Evolutionary conservation across 2,797 vertebrate genomes (phyloP), one percentile per base, ranked within the genome.

Genomic region (Brachyrhaphis roseni): DNA sequence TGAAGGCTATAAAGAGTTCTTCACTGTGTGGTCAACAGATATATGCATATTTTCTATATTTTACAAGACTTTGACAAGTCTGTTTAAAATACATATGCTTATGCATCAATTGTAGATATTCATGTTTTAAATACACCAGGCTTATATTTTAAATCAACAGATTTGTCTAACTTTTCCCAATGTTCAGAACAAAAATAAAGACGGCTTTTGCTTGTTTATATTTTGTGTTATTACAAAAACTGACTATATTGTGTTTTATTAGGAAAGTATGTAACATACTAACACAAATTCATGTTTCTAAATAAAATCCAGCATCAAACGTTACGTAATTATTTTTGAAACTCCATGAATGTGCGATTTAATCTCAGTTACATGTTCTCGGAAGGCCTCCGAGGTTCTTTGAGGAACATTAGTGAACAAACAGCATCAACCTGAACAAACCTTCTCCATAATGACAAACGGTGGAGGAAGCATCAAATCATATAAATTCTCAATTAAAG

Each of bases 1-100:
- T 83, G 55, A 84, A 82, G 70, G 84, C 81, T 20, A 82, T 78
- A 85, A 82, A 88, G 77, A 78, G 18, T 46, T 85, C 74, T 81
- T 45, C 68, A n/a, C 36, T 12, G 7, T n/a, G 0, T 34, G n/a
- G 26, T 87, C 66, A 79, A 72, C 57, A 20, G 59, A 84, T 34
- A 45, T 47, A 8, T 11, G n/a, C 55, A 8, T 10, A 7, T 70
- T 5, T 39, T 47, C 76, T 81, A 74, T 71, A 55, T 82, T 77
- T 81, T 31, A 72, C 36, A 16, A 75, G 53, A 75, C 41, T 78
- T 75, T 4, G 0, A 34, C 75, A n/a, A 76, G 45, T 73, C 68
- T 31, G 8, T 34, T 59, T 31, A 59, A 62, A 31, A 62, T 31
- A 34, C 3, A 62, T 34, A 34, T 34, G 6, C 34, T 18, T 62